These are phyloP conservation scores for Alauda arvensis DNA, from an alignment of 2,797 vertebrate species.

Conservation along the genomic window DNA sequence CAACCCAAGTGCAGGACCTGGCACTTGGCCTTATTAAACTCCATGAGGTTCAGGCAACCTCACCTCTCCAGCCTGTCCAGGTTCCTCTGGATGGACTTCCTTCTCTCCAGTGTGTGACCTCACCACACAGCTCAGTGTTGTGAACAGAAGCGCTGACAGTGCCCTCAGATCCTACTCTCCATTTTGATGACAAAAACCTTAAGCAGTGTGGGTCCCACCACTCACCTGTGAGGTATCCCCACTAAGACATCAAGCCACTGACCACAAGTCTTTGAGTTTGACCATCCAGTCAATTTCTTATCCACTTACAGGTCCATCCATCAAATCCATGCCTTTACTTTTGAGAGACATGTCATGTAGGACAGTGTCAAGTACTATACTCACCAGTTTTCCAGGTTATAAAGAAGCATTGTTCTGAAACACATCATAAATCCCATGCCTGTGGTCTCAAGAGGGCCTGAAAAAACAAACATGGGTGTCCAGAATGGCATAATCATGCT, in stretches of 20 bases:
- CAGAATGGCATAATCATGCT: background rate
- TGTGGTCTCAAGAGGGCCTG: background rate
- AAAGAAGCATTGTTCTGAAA: background rate
- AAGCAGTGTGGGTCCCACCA: rapidly evolving
- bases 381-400: background rate
- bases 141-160: background rate
- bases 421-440: background rate
- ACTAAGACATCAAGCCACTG: background rate
- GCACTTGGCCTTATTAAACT: too few species aligned
- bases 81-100: too few species aligned
- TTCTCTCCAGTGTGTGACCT: rapidly evolving
- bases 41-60: background rate
- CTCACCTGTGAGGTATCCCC: rapidly evolving
- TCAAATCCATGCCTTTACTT: background rate
- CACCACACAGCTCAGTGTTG: background rate
- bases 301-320: background rate
- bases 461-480: background rate
- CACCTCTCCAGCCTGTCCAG: background rate
- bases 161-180: too few species aligned
- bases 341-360: background rate
- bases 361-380: background rate
- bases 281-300: background rate
- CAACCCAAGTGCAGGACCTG: background rate
- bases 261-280: background rate
- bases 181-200: background rate